Evolutionary conservation across 2,797 vertebrate genomes (phyloP), one percentile per base, ranked within the genome.

Genomic region (Leucoraja ocellata): DNA sequence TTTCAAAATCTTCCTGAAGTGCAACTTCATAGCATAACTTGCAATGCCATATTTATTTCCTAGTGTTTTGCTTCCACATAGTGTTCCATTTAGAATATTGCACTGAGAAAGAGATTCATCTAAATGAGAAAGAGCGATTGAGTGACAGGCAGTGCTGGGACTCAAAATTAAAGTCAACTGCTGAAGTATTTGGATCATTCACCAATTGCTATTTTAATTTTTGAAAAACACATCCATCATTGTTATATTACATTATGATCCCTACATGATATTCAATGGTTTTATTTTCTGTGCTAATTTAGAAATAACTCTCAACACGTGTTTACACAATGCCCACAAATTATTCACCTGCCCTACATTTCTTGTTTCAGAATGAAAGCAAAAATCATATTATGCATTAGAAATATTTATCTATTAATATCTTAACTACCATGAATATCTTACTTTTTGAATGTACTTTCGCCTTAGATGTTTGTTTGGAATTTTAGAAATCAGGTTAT

Each of bases 191-290:
- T 83, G 46, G 54, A 25, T 83, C 18, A 81, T 81, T 46, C 23
- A 83, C 25, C 46, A 23, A 58, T 13, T 10, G 46, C 80, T 83
- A 83, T 83, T 58, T 83, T 83, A 25, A 83, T 58, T 83, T 61
- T 10, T 83, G 80, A 28, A 54, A 83, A 83, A 83, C 80, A 83
- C 80, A 83, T 83, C 58, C 23, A 83, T 81, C 79, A 81, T 81
- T 81, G 79, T 81, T 81, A 23, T 21, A 54, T 81, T 81, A 54
- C 39, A 23, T 21, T 81, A 81, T 81, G 79, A 8, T 81, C 80
- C 54, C 80, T 11, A 13, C 25, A 28, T 11, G 3, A 83, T 83
- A 83, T 25, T 83, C 80, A 58, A 83, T 83, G 23, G 46, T 28
- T 83, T 83, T 83, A 61, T 83, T 58, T 54, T 83, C 46, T 79